Evolutionary conservation across 35 echinoderm and acorn worm species (phyloP), one percentile per base, ranked within the genome.

Genomic region (Strongylocentrotus purpuratus): DNA sequence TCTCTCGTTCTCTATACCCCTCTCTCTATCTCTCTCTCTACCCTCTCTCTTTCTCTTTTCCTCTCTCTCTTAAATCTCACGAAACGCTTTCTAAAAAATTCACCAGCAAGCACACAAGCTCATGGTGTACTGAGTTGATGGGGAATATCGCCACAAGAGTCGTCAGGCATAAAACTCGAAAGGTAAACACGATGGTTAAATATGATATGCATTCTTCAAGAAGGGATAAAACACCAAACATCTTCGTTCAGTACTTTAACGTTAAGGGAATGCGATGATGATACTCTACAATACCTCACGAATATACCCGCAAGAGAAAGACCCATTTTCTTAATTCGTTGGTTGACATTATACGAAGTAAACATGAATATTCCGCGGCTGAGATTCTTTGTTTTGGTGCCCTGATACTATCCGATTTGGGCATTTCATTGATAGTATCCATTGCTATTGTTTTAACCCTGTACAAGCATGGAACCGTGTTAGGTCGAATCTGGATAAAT

Each of bases 111-210:
- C 8, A 89, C 45, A 28, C 33, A 33, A 45, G 45, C 18, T 5
- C 45, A 33, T 31, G 85, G 85, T 86, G 85, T 86, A 86, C 45
- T 89, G 33, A 89, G 15, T 89, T 89, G 87, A 89, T 89, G 87
- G 33, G 8, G 14, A 89, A 89, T 41, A 35, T 89, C 32, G 87
- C 87, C 87, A 89, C 45, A 46, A 89, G 87, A 89, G 32, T 33
- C 87, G 25, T 9, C 32, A 46, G 0, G 9, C 2, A 33, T 7
- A 70, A 78, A 89, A 41, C 17, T 45, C 14, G 85, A 86, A 86
- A 86, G 22, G 14, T 33, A 86, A 86, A 31, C 85, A 86, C 6
- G 85, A 22, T 31, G 85, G 85, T 22, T 14, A 31, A 86, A 86
- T 86, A 10, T 86, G 85, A 86, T 89, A 89, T 89, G 87, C 33